Evolutionary conservation across 2,113 vertebrate genomes (phyloP).

Genomic region (Furnarius figulus): DNA sequence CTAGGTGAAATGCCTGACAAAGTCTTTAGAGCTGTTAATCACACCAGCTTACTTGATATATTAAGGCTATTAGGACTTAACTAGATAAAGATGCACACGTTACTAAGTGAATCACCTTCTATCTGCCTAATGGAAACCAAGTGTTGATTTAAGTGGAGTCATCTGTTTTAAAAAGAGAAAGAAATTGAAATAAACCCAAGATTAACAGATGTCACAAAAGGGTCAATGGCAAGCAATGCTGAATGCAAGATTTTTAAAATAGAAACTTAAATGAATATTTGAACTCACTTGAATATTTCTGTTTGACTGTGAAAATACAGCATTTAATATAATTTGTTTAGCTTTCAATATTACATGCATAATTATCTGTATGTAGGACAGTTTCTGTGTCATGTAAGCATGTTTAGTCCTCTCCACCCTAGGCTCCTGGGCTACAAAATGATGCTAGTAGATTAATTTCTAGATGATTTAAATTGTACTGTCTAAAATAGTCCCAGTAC

Average conservation of each 20-base stretch:
- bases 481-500: slow-evolving; percentile 4
- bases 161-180: slow-evolving; percentile 41
- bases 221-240: neutral
- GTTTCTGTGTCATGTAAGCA: neutral
- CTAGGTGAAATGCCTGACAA: slow-evolving; percentile 30
- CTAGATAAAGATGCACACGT: slow-evolving; percentile 49
- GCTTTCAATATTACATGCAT: neutral
- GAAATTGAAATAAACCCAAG: slow-evolving; percentile 45
- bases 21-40: slow-evolving; percentile 32
- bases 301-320: neutral
- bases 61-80: slow-evolving; percentile 52
- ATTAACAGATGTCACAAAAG: slow-evolving; percentile 48
- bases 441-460: neutral
- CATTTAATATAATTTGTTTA: neutral
- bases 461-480: slow-evolving; percentile 8
- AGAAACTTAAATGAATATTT: neutral
- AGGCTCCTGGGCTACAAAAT: neutral
- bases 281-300: neutral
- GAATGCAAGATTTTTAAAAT: slow-evolving; percentile 22
- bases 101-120: slow-evolving; percentile 51
- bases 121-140: slow-evolving; percentile 56
- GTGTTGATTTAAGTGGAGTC: slow-evolving; percentile 59
- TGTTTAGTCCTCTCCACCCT: neutral
- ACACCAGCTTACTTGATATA: slow-evolving; percentile 39
- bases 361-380: neutral